A percentile compares a stretch with the other conserved stretches of the same genome.
phyloP scores from a whole-genome alignment of 1,140 invertebrate genomes.

The Argopecten irradians region DNA sequence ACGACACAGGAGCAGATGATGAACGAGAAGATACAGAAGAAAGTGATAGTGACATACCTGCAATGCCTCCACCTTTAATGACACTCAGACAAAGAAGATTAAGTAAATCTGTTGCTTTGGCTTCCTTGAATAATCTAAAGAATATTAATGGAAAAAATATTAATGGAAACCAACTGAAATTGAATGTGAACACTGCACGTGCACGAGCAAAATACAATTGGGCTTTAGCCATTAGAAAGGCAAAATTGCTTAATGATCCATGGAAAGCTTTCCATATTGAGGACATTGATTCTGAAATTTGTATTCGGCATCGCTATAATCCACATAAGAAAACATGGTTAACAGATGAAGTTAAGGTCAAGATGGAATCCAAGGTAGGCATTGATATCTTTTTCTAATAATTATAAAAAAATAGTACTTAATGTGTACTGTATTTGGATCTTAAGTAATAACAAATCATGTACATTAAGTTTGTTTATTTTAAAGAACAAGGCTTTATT shows the following conservation, averaged over 20 bases:
- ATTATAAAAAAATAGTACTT: too few species aligned
- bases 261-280: conserved; percentile 72
- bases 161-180: not conserved
- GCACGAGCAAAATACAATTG: conserved; percentile 59
- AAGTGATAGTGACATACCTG: conserved; percentile 29
- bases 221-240: conserved; percentile 60
- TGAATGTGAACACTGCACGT: conserved; percentile 47
- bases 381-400: too few species aligned
- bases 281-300: conserved; percentile 61
- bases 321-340: conserved; percentile 70
- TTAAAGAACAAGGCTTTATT: too few species aligned
- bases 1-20: conserved; percentile 37
- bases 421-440: too few species aligned
- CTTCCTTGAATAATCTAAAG: conserved; percentile 22
- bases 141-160: too few species aligned
- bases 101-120: conserved; percentile 51
- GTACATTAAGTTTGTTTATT: too few species aligned
- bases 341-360: conserved; percentile 70
- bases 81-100: conserved; percentile 64
- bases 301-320: conserved; percentile 71
- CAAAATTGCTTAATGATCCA: conserved; percentile 63
- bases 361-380: conserved; percentile 71
- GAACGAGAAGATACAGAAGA: conserved; percentile 43
- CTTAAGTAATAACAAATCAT: too few species aligned
- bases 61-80: conserved; percentile 60